Evolutionary conservation across 1,140 invertebrate genomes (phyloP), one percentile per base, ranked within the genome.

Genomic region (Eurosta solidaginis): DNA sequence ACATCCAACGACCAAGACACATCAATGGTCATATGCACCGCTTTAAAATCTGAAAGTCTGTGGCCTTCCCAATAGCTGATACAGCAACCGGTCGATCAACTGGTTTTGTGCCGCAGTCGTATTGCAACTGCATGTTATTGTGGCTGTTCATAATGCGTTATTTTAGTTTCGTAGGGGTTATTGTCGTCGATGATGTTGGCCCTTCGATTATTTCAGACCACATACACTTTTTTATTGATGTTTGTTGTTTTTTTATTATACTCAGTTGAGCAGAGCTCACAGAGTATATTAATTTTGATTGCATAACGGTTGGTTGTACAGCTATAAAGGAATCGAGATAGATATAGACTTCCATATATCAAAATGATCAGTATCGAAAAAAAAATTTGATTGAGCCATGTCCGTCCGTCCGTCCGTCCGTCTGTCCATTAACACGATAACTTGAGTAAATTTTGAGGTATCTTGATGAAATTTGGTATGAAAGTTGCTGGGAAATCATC

Each of bases 41-140:
- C 33, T 63, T 47, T 17, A 29, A 20, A 17, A 14, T 12, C 33
- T 52, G 20, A 22, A 52, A 36, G 20, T 40, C 59, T 36, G 59
- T 68, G 59, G 59, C 59, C 59, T 68, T 68, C 59, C 59, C 59
- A n/a, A 40, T 12, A 36, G 59, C 59, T 68, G 29, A 68, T 33
- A 20, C 33, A n/a, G 54, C 54, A n/a, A 40, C n/a, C 59, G 33
- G 33, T 68, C 59, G 59, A 68, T 68, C 40, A 68, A 68, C 59
- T 68, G 59, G 59, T 68, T 68, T 68, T 68, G 27, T 68, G 22
- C n/a, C 1, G 5, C 25, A 54, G 50, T 29, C 6, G 25, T 36
- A 17, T 5, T 33, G 22, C 33, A 33, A 5, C 9, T n/a, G n/a
- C n/a, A n/a, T n/a, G 1, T 59, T 59, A 27, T 33, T 59, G 12